phyloP scores from a whole-genome alignment of 1,140 invertebrate genomes.

The Helicoverpa armigera region DNA sequence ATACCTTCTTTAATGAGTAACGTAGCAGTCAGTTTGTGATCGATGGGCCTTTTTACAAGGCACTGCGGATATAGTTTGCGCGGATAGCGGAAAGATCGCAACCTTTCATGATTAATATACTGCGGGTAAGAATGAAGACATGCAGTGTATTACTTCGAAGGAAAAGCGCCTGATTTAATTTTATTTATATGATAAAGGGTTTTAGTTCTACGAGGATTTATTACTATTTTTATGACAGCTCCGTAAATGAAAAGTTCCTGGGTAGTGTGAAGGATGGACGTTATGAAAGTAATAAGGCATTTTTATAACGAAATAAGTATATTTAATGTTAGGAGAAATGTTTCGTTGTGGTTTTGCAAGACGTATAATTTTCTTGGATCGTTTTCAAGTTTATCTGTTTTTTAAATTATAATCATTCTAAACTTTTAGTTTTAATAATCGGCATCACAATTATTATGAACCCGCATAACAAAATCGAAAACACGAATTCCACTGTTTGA shows the following conservation, averaged over 20 bases:
- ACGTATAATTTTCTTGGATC: no score
- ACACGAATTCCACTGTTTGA: no score
- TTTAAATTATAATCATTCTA: no score
- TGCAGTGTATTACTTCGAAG: not conserved
- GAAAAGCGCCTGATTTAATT: not conserved
- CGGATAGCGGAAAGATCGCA: slow-evolving; percentile 9
- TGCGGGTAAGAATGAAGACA: not conserved
- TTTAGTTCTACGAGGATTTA: not conserved
- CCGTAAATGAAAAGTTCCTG: no score
- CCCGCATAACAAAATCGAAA: no score
- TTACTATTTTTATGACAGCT: not conserved
- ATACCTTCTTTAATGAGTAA: not conserved
- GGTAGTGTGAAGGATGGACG: not conserved
- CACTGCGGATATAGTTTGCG: slow-evolving; percentile 11
- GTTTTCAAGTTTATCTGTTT: no score
- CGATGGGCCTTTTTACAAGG: slow-evolving; percentile 9
- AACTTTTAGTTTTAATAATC: no score
- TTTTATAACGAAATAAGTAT: no score
- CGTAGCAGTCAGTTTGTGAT: not conserved
- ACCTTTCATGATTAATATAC: slow-evolving; percentile 16
- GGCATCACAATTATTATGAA: no score
- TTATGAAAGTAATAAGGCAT: not conserved
- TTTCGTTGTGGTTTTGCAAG: no score
- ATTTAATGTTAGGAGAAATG: no score
- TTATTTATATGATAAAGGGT: not conserved